These are phyloP conservation scores for Drosophila nr. medialis DNA, from an alignment of 2,888 invertebrate species.

Conservation along the genomic window DNA sequence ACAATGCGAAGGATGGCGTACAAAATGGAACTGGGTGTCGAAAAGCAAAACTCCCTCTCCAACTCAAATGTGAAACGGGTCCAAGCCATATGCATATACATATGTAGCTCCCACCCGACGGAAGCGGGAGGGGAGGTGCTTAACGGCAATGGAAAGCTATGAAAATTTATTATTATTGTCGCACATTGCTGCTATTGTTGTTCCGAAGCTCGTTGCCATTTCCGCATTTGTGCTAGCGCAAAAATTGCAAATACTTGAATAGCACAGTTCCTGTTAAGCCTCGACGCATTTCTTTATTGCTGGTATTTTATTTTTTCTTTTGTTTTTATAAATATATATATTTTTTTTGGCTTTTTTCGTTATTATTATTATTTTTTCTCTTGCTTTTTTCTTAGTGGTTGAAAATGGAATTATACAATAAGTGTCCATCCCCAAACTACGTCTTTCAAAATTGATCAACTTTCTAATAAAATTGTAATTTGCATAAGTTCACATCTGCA, in stretches of 20 bases:
- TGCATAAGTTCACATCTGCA: constrained; percentile 1
- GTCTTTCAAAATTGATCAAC: constrained; percentile 26
- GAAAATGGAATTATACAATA: constrained; percentile 27
- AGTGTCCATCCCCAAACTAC: not conserved
- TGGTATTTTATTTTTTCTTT: not conserved
- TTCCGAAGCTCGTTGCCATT: constrained; percentile 10
- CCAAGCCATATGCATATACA: constrained; percentile 19
- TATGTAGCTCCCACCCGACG: constrained; percentile 1
- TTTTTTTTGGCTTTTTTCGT: not conserved
- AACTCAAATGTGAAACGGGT: constrained; percentile 17
- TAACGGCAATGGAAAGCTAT: constrained; percentile 55
- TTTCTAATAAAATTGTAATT: constrained; percentile 40
- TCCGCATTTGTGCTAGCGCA: constrained; percentile 15
- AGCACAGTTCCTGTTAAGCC: constrained; percentile 46
- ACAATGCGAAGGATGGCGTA: constrained; percentile 33
- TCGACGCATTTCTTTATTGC: constrained; percentile 3
- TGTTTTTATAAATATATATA: not conserved
- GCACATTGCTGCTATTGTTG: constrained; percentile 36
- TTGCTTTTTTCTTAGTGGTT: not conserved
- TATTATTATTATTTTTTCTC: not conserved
- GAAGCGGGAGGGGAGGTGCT: constrained; percentile 38
- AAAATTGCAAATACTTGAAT: constrained; percentile 65
- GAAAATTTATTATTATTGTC: constrained; percentile 71
- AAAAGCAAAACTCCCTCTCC: constrained; percentile 23
- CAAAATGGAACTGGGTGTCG: constrained; percentile 12